phyloP scores from a whole-genome alignment of 2,797 vertebrate genomes.

The Poecile montanus region DNA sequence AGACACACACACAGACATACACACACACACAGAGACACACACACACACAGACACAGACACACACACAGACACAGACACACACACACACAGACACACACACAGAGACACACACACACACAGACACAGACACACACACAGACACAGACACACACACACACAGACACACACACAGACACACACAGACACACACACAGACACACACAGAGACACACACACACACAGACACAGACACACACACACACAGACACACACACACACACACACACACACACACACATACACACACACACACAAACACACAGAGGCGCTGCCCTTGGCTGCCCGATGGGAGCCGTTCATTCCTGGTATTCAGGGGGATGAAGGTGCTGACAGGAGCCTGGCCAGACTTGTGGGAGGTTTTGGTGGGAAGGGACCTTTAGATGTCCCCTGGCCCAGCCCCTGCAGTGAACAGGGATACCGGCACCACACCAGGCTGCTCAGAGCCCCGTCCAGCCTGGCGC shows the following conservation, averaged over 20 bases:
- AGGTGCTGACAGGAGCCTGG: neutral
- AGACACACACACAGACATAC: neutral
- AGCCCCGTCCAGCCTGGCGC: fast-evolving
- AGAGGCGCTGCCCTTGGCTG: fast-evolving
- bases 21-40: too few species aligned
- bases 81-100: neutral
- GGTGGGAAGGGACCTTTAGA: neutral
- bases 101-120: neutral
- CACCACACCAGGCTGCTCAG: neutral
- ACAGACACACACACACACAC: too few species aligned
- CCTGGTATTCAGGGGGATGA: neutral
- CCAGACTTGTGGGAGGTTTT: neutral
- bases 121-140: neutral
- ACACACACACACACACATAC: neutral
- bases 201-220: too few species aligned
- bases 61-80: neutral
- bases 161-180: neutral
- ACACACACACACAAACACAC: neutral
- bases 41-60: too few species aligned
- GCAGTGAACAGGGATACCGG: neutral
- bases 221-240: too few species aligned
- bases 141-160: neutral
- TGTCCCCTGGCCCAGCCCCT: neutral
- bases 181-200: neutral
- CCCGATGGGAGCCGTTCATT: fast-evolving